Conservation (phyloP, 2,797 vertebrate genomes). For the Nannoperca australis region DNA sequence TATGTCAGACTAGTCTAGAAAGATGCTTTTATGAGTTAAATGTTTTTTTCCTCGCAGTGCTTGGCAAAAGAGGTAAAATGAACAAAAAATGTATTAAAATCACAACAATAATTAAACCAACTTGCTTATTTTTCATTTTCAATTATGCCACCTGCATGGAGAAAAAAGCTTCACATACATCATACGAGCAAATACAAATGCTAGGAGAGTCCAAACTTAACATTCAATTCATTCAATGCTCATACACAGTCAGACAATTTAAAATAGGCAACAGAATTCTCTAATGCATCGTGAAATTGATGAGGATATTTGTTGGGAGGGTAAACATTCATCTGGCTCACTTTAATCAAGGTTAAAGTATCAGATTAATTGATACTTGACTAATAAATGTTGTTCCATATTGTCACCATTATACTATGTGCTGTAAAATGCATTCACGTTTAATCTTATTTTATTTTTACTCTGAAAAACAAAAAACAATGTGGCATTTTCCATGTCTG, state of each 20-base stretch:
- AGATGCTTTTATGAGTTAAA: too few species aligned
- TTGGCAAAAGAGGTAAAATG: too few species aligned
- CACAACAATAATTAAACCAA: not conserved
- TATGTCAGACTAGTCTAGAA: not conserved
- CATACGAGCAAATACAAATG: not conserved
- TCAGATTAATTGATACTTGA: too few species aligned
- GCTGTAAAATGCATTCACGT: slow-evolving; percentile 55
- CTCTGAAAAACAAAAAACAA: too few species aligned
- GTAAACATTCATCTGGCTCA: not conserved
- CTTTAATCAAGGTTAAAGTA: not conserved
- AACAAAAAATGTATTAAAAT: too few species aligned
- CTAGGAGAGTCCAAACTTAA: not conserved
- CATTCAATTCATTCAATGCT: not conserved
- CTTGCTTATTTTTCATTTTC: not conserved
- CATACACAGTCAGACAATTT: not conserved
- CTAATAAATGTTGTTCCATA: not conserved
- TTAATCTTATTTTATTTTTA: slow-evolving; percentile 35
- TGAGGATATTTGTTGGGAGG: not conserved
- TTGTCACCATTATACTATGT: slow-evolving; percentile 41
- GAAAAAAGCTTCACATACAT: not conserved
- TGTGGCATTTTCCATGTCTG: not conserved
- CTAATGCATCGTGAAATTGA: not conserved
- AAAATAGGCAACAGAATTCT: not conserved
- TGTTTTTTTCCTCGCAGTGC: too few species aligned
- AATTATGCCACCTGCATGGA: not conserved